phyloP scores from a whole-genome alignment of 1,140 invertebrate species.

The Babylonia areolata region DNA sequence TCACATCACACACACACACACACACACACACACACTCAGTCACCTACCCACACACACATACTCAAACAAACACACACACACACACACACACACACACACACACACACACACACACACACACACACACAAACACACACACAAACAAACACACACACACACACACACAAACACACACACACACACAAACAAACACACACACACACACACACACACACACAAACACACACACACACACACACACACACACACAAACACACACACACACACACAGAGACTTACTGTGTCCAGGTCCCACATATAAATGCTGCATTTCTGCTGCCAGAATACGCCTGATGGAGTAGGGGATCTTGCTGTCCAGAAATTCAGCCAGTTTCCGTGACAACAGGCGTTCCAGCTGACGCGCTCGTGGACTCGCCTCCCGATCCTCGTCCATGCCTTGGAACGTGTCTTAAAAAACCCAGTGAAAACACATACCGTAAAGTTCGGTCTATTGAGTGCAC shows the following conservation, averaged over 20 bases:
- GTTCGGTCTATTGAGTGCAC: no score
- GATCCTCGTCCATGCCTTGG: conserved; percentile 65
- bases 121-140: neutral
- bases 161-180: neutral
- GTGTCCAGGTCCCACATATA: conserved; percentile 80
- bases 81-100: neutral
- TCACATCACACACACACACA: no score
- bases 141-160: neutral
- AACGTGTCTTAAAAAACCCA: conserved; percentile 62
- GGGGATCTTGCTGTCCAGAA: conserved; percentile 86
- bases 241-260: neutral
- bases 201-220: neutral
- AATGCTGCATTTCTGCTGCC: conserved; percentile 88
- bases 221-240: neutral
- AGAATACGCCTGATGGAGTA: conserved; percentile 90
- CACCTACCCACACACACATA: no score
- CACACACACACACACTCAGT: no score
- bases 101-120: neutral
- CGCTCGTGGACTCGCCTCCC: conserved; percentile 60
- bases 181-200: neutral
- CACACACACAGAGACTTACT: conserved; percentile 23
- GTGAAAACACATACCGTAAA: no score
- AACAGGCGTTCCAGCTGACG: conserved; percentile 68
- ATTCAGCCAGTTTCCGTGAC: conserved; percentile 83
- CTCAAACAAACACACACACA: neutral